phyloP scores from a whole-genome alignment of 2,797 vertebrate genomes.

The Heliangelus exortis region DNA sequence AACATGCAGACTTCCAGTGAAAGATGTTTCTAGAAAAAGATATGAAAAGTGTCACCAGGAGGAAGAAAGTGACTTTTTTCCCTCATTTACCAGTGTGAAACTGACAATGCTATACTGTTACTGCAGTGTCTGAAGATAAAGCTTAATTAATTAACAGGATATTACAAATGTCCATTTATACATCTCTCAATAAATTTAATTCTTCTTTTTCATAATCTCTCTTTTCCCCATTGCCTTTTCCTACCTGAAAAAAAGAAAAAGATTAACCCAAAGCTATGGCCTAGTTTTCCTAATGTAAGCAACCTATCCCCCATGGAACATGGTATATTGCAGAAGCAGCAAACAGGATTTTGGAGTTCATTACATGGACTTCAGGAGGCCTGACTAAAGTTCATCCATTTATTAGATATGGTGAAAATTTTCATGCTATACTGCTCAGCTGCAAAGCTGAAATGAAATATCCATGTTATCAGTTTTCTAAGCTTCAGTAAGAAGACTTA shows the following conservation, averaged over 20 bases:
- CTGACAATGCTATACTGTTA: background rate
- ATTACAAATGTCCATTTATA: background rate
- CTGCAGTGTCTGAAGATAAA: background rate
- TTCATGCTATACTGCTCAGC: background rate
- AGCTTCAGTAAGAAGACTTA: background rate
- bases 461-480: background rate
- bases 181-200: background rate
- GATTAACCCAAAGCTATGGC: background rate
- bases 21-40: conserved; percentile 90
- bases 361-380: background rate
- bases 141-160: background rate
- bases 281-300: background rate
- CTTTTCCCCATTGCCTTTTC: background rate
- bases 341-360: background rate
- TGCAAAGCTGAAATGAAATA: background rate
- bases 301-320: background rate
- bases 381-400: background rate
- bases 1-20: conserved; percentile 99
- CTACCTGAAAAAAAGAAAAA: background rate
- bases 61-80: conserved; percentile 9
- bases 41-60: conserved; percentile 33
- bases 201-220: background rate
- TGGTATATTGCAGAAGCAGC: background rate
- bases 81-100: background rate
- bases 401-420: background rate